phyloP scores from a whole-genome alignment of 1,140 invertebrate species.

The Frieseomelitta varia region DNA sequence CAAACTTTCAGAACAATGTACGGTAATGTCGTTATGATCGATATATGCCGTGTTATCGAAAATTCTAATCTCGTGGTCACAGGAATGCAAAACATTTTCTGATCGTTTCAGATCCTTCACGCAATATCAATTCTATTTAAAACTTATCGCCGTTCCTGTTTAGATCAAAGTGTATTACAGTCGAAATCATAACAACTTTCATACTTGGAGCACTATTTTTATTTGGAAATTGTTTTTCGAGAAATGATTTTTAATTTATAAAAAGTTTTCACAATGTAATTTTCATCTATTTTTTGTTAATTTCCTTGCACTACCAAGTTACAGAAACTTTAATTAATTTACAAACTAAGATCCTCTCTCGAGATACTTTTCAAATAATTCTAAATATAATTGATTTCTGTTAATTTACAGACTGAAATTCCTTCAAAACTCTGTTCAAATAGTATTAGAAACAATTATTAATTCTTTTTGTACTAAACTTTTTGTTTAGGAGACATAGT shows the following conservation, averaged over 20 bases:
- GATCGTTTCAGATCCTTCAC: not conserved
- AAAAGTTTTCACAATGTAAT: too few relatives aligned
- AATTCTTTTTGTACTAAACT: not conserved
- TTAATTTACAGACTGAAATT: not conserved
- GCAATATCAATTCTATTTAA: conserved; percentile 15
- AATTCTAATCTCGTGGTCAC: conserved; percentile 13
- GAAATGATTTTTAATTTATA: not conserved
- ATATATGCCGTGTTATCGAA: conserved; percentile 2
- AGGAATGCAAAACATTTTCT: conserved; percentile 36
- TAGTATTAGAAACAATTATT: not conserved
- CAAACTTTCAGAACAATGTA: conserved; percentile 9
- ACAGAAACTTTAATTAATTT: not conserved
- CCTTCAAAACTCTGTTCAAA: too few relatives aligned
- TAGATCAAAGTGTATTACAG: not conserved
- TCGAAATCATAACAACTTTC: not conserved
- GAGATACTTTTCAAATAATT: not conserved
- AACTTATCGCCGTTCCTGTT: not conserved
- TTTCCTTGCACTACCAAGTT: not conserved
- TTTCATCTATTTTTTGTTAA: not conserved
- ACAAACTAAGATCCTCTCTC: not conserved
- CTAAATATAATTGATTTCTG: not conserved
- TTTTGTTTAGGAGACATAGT: not conserved
- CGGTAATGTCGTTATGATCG: not conserved
- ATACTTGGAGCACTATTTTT: not conserved
- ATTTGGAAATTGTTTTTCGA: not conserved